Conservation (phyloP, 2,888 invertebrate species). For the Aphrophora alni region DNA sequence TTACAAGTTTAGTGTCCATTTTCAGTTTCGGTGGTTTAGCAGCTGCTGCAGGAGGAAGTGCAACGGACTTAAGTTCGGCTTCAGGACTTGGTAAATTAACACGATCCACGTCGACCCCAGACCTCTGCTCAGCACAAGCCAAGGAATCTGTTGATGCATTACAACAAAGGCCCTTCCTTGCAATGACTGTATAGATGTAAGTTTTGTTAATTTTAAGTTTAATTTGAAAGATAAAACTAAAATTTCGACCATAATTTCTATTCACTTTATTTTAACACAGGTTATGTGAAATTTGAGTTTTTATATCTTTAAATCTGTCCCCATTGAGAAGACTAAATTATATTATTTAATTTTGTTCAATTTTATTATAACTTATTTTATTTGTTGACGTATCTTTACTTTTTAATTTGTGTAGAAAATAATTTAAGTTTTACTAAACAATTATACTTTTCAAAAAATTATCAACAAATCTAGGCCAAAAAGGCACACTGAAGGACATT, state of each 20-base stretch:
- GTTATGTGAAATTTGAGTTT: too few relatives aligned
- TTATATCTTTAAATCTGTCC: too few relatives aligned
- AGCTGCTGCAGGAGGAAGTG: constrained; percentile 37
- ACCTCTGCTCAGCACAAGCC: constrained; percentile 63
- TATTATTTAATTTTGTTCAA: too few relatives aligned
- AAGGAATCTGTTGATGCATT: constrained; percentile 58
- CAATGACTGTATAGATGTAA: constrained; percentile 62
- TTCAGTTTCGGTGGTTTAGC: constrained; percentile 62
- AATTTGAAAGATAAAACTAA: not conserved
- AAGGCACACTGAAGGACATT: too few relatives aligned
- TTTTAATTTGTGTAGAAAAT: too few relatives aligned
- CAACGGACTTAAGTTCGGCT: constrained; percentile 36
- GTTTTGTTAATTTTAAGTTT: not conserved
- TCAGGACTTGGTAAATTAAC: constrained; percentile 54
- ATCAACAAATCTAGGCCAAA: too few relatives aligned
- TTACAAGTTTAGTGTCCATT: constrained; percentile 65
- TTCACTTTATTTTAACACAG: not conserved
- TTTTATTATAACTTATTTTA: too few relatives aligned
- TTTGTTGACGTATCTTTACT: too few relatives aligned
- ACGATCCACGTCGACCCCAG: constrained; percentile 62
- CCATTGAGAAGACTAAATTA: too few relatives aligned
- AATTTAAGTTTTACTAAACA: too few relatives aligned
- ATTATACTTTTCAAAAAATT: too few relatives aligned
- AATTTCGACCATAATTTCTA: constrained; percentile 2
- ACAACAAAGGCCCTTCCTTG: constrained; percentile 62